These are phyloP conservation scores for Drosophila prosaltans DNA, from an alignment of 1,140 invertebrate species.

Conservation along the genomic window DNA sequence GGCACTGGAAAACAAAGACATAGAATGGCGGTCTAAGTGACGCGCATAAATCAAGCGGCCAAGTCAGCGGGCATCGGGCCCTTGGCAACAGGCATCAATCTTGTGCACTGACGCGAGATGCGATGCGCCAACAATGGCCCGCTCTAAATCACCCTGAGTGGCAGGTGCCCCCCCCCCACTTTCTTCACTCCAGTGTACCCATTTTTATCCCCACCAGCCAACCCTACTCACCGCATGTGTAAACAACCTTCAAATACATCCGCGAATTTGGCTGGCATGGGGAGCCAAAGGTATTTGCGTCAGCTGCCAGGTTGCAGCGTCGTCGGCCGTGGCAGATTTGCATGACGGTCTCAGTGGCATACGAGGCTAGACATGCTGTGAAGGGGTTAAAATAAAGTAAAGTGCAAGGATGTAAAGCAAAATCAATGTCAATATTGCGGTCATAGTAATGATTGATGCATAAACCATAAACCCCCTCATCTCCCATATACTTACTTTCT, in stretches of 20 bases:
- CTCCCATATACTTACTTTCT: slow-evolving; percentile 87
- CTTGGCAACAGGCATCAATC: slow-evolving; percentile 55
- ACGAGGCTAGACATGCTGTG: slow-evolving; percentile 93
- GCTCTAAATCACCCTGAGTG: slow-evolving; percentile 40
- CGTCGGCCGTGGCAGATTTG: slow-evolving; percentile 94
- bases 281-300: slow-evolving; percentile 92
- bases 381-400: slow-evolving; percentile 41
- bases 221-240: slow-evolving; percentile 94
- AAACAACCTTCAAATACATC: slow-evolving; percentile 96
- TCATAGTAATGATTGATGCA: slow-evolving; percentile 36
- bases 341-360: slow-evolving; percentile 95
- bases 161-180: slow-evolving; percentile 1
- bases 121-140: slow-evolving; percentile 37
- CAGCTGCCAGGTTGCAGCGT: slow-evolving; percentile 91
- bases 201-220: neutral
- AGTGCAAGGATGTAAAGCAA: neutral
- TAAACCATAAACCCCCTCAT: neutral
- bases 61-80: slow-evolving; percentile 27
- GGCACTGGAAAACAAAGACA: slow-evolving; percentile 85
- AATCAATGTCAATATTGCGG: slow-evolving; percentile 1
- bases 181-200: neutral
- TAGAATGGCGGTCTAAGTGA: slow-evolving; percentile 29
- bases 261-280: slow-evolving; percentile 92
- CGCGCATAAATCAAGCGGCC: slow-evolving; percentile 43
- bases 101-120: slow-evolving; percentile 43